A percentile compares a stretch with the other conserved stretches of the same genome.
These are phyloP conservation scores for Noctuana brunneofusca DNA, from an alignment of 2,888 invertebrate genomes.

Conservation along the genomic window DNA sequence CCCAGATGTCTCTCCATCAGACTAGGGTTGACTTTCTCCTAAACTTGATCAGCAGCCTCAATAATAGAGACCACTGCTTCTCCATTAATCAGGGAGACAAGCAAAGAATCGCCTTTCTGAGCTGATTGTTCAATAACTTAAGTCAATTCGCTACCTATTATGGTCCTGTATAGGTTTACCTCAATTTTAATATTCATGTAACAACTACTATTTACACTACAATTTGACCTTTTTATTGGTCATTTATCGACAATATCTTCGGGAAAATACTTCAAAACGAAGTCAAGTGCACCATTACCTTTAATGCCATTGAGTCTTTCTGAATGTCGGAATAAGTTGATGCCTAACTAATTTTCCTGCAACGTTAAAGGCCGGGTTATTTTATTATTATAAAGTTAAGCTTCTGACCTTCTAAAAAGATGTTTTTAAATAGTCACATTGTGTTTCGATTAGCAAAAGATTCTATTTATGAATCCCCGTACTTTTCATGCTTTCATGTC, in stretches of 20 bases:
- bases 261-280: background rate
- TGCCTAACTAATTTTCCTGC: background rate
- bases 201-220: background rate
- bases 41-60: too few relatives aligned
- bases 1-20: too few relatives aligned
- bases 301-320: background rate
- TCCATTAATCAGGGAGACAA: too few relatives aligned
- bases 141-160: too few relatives aligned
- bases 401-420: too few relatives aligned
- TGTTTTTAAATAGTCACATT: too few relatives aligned
- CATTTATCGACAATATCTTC: background rate
- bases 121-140: too few relatives aligned
- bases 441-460: background rate
- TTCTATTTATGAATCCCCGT: too few relatives aligned
- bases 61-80: too few relatives aligned
- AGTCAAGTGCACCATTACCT: background rate
- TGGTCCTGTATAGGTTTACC: too few relatives aligned
- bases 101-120: too few relatives aligned
- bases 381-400: background rate
- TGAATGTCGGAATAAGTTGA: background rate
- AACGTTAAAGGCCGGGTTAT: background rate
- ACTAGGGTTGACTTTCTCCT: too few relatives aligned
- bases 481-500: background rate
- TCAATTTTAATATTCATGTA: background rate
- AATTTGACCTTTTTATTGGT: background rate